Evolutionary conservation across 2,888 invertebrate species (phyloP), one percentile per base, ranked within the genome.

Genomic region (Lucinisca nassula): DNA sequence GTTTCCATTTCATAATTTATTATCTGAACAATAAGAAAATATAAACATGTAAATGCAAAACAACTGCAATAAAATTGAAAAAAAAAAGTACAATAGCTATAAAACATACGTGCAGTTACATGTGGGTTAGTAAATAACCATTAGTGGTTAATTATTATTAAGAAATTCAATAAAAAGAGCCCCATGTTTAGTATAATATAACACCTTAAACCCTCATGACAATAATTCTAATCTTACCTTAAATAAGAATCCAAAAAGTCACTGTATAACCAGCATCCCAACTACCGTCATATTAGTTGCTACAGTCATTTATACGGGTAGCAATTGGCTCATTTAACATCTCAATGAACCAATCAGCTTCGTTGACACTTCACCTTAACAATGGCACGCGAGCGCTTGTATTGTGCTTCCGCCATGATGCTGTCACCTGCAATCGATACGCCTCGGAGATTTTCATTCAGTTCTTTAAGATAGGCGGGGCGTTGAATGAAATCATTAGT

Each of bases 221-320:
- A 24, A 67, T 67, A 67, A 35, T 67, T 67, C 67, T 67, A 67
- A 67, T 67, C 67, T 67, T 67, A 67, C 67, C 67, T 67, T 30
- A 61, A 67, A 67, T 67, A 67, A 30, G 10, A 67, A 67, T 67
- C 67, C 67, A 6, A 67, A 67, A 67, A 67, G 30, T 35, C 17
- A n/a, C 67, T 32, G 32, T 35, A 24, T 58, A 35, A 70, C 86
- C 86, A 86, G 84, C 89, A 89, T 86, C 81, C 72, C 72, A 74
- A 82, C 79, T 81, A 88, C 87, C 87, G 76, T 77, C 87, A 80
- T 83, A 51, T 81, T 70, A 55, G 76, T 80, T 78, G 76, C 80
- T 82, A 77, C 73, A 27, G 78, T 82, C 90, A 90, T 86, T 90
- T 90, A 90, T 90, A 90, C 90, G 88, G 90, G 88, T 79, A 82